Percentiles rank a stretch among this genome's conserved stretches.
Conservation (phyloP, 2,888 invertebrate genomes). For the Cotesia congregata region DNA sequence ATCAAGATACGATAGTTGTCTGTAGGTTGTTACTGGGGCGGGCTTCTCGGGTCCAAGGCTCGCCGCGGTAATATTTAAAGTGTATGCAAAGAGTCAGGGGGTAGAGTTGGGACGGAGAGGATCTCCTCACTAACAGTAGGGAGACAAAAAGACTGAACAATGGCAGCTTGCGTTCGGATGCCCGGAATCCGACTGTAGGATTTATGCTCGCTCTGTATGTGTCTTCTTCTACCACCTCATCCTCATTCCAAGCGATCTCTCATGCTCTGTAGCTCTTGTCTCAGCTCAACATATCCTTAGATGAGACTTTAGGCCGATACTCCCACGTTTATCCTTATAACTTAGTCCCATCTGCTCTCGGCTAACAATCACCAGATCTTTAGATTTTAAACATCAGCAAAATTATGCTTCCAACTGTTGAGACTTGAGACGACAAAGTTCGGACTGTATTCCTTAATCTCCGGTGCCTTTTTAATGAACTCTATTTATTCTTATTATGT, state of each 20-base stretch:
- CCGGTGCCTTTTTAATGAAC: constrained; percentile 29
- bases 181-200: constrained; percentile 67
- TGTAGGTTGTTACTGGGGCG: constrained; percentile 3
- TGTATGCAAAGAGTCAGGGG: constrained; percentile 63
- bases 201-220: constrained; percentile 63
- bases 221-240: constrained; percentile 44
- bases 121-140: constrained; percentile 30
- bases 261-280: constrained; percentile 29
- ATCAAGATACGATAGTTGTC: neutral
- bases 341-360: constrained; percentile 33
- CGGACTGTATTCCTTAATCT: neutral
- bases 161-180: constrained; percentile 65
- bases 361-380: constrained; percentile 38
- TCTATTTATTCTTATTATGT: constrained; percentile 21
- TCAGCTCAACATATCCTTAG: constrained; percentile 31
- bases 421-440: neutral
- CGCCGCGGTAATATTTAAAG: constrained; percentile 64
- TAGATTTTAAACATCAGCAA: neutral
- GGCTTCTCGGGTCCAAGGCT: constrained; percentile 2
- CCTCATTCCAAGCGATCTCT: constrained; percentile 42
- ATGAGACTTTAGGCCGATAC: constrained; percentile 22
- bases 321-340: constrained; percentile 39
- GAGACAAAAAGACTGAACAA: constrained; percentile 55
- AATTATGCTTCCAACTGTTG: constrained; percentile 2
- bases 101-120: constrained; percentile 35